phyloP scores from a whole-genome alignment of 2,797 vertebrate species.

The Neomorphus geoffroyi region DNA sequence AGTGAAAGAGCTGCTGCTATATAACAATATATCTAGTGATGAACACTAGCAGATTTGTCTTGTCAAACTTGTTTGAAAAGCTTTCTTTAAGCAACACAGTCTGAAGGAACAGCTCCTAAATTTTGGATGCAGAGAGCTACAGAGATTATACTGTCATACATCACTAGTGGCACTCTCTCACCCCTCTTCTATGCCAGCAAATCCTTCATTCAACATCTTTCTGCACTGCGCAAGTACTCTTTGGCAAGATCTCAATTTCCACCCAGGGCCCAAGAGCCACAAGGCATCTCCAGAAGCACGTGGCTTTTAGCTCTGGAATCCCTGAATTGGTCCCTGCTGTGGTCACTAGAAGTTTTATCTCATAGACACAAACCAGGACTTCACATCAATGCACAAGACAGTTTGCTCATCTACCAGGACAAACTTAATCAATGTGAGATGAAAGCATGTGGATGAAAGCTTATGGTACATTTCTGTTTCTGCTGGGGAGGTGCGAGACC shows the following conservation, averaged over 20 bases:
- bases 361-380: background rate
- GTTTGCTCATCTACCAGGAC: background rate
- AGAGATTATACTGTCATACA: background rate
- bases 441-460: background rate
- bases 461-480: background rate
- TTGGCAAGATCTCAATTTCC: background rate
- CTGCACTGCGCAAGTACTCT: background rate
- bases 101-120: constrained; percentile 17
- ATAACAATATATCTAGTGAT: background rate
- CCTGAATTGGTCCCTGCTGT: background rate
- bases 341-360: background rate
- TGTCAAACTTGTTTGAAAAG: background rate
- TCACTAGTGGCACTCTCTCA: background rate
- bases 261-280: background rate
- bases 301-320: background rate
- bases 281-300: background rate
- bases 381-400: background rate
- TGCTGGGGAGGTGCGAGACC: background rate
- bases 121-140: background rate
- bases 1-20: background rate
- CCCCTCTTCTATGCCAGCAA: background rate
- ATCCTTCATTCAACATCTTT: background rate
- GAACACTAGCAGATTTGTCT: background rate
- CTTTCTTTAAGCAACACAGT: background rate
- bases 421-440: background rate